Evolutionary conservation across 2,113 vertebrate species (phyloP).

Genomic region (Melanostigma gelatinosum): DNA sequence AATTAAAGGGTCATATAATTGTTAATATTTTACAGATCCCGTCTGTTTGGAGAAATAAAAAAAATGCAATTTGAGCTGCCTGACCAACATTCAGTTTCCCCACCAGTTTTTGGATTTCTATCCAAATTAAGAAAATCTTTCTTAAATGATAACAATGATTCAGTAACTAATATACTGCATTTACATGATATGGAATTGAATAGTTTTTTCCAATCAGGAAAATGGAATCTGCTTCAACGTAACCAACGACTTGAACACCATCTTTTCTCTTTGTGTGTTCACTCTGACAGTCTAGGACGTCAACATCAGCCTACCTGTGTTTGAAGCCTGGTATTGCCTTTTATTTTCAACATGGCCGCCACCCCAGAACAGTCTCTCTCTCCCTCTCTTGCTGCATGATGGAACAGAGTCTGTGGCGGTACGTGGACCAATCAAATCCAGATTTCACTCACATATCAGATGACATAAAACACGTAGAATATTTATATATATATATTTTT

Average conservation of each 20-base stretch:
- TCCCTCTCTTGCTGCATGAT: conserved; percentile 36
- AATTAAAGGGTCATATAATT: background rate
- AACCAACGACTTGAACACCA: conserved; percentile 1
- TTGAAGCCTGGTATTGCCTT: conserved; percentile 31
- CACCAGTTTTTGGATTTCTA: background rate
- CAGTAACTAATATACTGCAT: conserved; percentile 15
- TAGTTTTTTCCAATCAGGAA: conserved; percentile 15
- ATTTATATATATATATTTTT: conserved; percentile 2
- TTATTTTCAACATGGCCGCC: conserved; percentile 66
- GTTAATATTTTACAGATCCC: conserved; percentile 12
- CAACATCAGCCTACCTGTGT: background rate
- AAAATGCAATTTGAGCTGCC: conserved; percentile 39
- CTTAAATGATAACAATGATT: conserved; percentile 18
- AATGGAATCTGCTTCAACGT: conserved; percentile 9
- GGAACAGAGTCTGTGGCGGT: conserved; percentile 44
- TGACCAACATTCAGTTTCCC: conserved; percentile 1
- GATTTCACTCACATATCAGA: conserved; percentile 56
- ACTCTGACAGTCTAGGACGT: background rate
- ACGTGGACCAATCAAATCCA: conserved; percentile 59
- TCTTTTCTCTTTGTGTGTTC: conserved; percentile 9
- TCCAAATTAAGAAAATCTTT: conserved; percentile 36
- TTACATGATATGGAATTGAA: conserved; percentile 42
- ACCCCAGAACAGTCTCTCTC: conserved; percentile 21
- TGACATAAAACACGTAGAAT: conserved; percentile 60
- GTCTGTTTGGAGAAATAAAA: conserved; percentile 17